These are phyloP conservation scores for Lepidothrix coronata DNA, from an alignment of 2,113 vertebrate species.

Conservation along the genomic window DNA sequence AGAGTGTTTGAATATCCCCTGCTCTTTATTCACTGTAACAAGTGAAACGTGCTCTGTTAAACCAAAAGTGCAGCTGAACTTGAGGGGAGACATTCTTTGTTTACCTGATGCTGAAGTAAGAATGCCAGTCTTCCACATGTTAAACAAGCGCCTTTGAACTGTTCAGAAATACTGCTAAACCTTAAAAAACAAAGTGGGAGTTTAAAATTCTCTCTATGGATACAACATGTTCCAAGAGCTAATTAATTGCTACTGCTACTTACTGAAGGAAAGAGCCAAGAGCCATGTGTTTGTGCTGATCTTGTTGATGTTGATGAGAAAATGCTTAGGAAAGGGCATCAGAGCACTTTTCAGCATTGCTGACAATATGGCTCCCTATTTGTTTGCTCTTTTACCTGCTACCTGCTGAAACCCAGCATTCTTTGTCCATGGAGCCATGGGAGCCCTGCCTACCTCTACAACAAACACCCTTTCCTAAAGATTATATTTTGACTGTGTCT, in stretches of 20 bases:
- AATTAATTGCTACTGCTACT: slow-evolving; percentile 7
- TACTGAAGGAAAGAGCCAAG: not conserved
- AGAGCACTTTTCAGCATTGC: not conserved
- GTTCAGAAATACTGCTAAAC: not conserved
- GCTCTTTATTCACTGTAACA: not conserved
- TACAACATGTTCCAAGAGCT: not conserved
- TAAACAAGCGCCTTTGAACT: not conserved
- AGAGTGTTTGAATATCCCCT: not conserved
- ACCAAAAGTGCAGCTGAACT: not conserved
- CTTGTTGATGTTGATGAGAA: not conserved
- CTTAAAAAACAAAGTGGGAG: not conserved
- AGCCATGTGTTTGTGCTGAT: slow-evolving; percentile 18
- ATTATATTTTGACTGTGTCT: not conserved
- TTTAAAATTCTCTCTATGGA: not conserved
- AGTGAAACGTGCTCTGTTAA: not conserved
- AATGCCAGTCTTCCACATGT: not conserved
- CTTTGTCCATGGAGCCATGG: rapidly evolving
- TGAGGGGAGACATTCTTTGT: not conserved
- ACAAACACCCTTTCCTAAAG: not conserved
- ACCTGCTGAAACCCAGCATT: not conserved
- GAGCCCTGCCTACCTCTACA: not conserved
- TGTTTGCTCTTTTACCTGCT: slow-evolving; percentile 5
- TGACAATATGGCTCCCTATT: not conserved
- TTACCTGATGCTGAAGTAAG: not conserved
- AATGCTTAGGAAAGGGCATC: not conserved